Percentiles rank a stretch among this genome's conserved stretches.
phyloP scores from a whole-genome alignment of 2,797 vertebrate species.

The Telmatherina bonti region DNA sequence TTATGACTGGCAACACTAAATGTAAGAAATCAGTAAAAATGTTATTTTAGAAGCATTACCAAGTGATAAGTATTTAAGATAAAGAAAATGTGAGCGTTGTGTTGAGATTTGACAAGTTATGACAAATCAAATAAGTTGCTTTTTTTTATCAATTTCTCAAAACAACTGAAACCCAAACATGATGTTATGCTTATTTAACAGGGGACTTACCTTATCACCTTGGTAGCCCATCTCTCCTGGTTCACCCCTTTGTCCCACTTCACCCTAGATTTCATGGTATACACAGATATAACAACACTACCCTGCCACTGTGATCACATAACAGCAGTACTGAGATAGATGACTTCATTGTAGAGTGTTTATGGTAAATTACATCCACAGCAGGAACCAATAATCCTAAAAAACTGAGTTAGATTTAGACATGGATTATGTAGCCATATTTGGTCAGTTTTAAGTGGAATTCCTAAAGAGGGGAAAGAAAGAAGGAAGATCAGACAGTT shows the following conservation, averaged over 20 bases:
- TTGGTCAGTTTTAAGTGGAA: neutral
- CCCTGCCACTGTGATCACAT: constrained; percentile 39
- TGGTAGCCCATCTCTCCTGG: constrained; percentile 91
- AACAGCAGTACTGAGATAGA: neutral
- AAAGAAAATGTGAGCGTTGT: neutral
- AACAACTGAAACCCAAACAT: neutral
- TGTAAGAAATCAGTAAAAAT: neutral
- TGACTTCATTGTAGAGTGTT: neutral
- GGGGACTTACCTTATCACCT: constrained; percentile 91
- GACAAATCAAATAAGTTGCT: no score
- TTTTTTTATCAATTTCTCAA: neutral
- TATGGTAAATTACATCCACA: neutral
- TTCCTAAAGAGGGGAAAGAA: no score
- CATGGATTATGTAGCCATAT: neutral
- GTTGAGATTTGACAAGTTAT: neutral
- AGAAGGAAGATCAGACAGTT: no score
- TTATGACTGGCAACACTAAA: neutral
- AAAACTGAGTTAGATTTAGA: neutral
- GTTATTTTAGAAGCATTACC: neutral
- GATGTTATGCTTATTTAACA: neutral
- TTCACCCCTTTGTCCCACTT: constrained; percentile 90
- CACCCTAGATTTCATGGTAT: constrained; percentile 88
- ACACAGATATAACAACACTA: constrained; percentile 77
- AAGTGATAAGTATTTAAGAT: neutral
- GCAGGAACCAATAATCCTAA: neutral